Evolutionary conservation across 2,888 invertebrate species (phyloP), one percentile per base, ranked within the genome.

Genomic region (Omphaloscelis lunosa): DNA sequence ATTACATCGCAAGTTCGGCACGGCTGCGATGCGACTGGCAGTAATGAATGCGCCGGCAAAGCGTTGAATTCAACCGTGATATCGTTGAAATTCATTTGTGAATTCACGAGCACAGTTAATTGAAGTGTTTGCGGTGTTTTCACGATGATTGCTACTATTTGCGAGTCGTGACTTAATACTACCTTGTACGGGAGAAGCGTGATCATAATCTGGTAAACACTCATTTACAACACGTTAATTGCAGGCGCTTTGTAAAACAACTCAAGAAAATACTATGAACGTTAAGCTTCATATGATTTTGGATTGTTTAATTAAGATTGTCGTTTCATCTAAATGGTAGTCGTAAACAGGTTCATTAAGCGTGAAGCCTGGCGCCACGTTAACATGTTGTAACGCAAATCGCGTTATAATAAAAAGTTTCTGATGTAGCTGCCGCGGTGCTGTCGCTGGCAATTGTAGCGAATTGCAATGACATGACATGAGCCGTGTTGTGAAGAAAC

Each of bases 21-120:
- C 82, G 82, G 61, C 72, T 69, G 80, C 82, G 84, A 86, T 86
- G 83, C 83, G 85, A 79, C 86, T 83, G 82, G 71, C 87, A 86
- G 87, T 92, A 94, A 94, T 93, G 91, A 93, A 92, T 91, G 90
- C 89, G 90, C 85, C 82, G 86, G 89, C 87, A 88, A 89, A 90
- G 84, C 90, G 86, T 86, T 88, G 84, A 90, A 91, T 91, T 87
- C 91, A 90, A 82, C 87, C 85, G 86, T 88, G 89, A 80, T 86
- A 86, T 82, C 86, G 83, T 87, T 88, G 86, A 91, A 92, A 91
- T 91, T 91, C 91, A 91, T 91, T 90, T 88, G 89, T 89, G 79
- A 79, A 84, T 86, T 77, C 79, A 78, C 79, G 69, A 84, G 76
- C 74, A 71, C 66, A 27, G 83, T 79, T 89, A 88, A 89, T 88